phyloP scores from a whole-genome alignment of 2,888 invertebrate genomes.

The Drosophila demipolita region DNA sequence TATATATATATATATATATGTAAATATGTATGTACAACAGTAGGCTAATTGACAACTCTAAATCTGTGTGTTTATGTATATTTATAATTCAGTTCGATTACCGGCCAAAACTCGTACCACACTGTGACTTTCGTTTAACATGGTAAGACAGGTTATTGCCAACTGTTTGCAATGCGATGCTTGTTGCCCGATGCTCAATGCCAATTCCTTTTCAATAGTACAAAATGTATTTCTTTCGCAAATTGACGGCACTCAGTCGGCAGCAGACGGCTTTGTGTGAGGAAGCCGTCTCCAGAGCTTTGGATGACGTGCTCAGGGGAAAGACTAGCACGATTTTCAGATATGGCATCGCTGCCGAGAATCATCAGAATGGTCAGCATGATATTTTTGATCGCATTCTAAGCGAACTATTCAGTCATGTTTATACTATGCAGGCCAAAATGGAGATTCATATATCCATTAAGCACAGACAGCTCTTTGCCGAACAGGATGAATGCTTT shows the following conservation, averaged over 20 bases:
- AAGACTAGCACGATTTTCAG: conserved; percentile 45
- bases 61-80: conserved; percentile 30
- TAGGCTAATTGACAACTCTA: conserved; percentile 63
- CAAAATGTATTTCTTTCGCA: conserved; percentile 66
- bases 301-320: conserved; percentile 51
- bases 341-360: conserved; percentile 21
- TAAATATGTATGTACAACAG: conserved; percentile 21
- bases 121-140: conserved; percentile 30
- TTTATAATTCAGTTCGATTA: conserved; percentile 31
- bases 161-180: not conserved
- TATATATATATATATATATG: not conserved
- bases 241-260: conserved; percentile 35
- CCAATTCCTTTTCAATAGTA: conserved; percentile 40
- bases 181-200: conserved; percentile 9
- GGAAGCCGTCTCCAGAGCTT: conserved; percentile 46
- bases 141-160: conserved; percentile 38
- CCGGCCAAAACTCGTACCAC: conserved; percentile 30
- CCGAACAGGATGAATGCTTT: not conserved
- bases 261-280: conserved; percentile 41
- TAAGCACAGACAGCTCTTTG: conserved; percentile 20
- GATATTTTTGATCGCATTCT: conserved; percentile 47
- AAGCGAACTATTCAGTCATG: conserved; percentile 39
- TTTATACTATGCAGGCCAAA: conserved; percentile 34
- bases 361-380: not conserved
- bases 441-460: conserved; percentile 53